These are phyloP conservation scores for Contarinia nasturtii DNA, from an alignment of 1,140 invertebrate species.

Conservation along the genomic window DNA sequence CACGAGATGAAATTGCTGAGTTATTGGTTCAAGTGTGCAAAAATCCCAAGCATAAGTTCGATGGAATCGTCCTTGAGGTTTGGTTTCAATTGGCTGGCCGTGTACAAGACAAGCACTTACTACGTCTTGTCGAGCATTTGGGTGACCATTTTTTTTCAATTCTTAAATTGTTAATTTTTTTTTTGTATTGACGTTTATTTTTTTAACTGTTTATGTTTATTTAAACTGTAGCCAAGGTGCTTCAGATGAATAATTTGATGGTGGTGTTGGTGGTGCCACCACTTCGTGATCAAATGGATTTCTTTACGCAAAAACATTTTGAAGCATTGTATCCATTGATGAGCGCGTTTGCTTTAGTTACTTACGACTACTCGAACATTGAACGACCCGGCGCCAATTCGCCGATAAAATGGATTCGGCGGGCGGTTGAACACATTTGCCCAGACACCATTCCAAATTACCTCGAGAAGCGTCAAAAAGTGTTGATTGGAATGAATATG, in stretches of 20 bases:
- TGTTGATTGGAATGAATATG: constrained; percentile 80
- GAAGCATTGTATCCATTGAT: constrained; percentile 54
- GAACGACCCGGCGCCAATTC: constrained; percentile 71
- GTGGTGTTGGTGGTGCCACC: constrained; percentile 75
- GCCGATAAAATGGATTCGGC: constrained; percentile 62
- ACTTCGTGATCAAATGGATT: constrained; percentile 41
- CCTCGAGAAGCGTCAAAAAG: constrained; percentile 46
- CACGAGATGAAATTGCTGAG: constrained; percentile 35
- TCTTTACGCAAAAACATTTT: constrained; percentile 62
- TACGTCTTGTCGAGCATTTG: constrained; percentile 40
- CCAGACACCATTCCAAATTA: constrained; percentile 31
- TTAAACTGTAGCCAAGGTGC: constrained; percentile 11
- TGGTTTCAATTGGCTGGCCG: constrained; percentile 62
- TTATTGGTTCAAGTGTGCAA: constrained; percentile 38
- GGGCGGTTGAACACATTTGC: constrained; percentile 54
- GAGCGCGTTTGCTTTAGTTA: constrained; percentile 81
- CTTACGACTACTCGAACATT: constrained; percentile 79
- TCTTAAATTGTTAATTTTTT: not conserved
- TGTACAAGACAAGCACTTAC: constrained; percentile 38
- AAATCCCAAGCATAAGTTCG: constrained; percentile 42
- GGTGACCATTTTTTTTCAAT: constrained; percentile 19
- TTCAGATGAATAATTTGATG: constrained; percentile 27
- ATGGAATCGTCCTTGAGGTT: constrained; percentile 75
- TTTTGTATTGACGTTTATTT: not conserved
- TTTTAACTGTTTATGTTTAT: too few relatives aligned